Percentiles rank a stretch among this genome's conserved stretches.
phyloP scores from a whole-genome alignment of 1,140 invertebrate genomes.

The Artemia franciscana region DNA sequence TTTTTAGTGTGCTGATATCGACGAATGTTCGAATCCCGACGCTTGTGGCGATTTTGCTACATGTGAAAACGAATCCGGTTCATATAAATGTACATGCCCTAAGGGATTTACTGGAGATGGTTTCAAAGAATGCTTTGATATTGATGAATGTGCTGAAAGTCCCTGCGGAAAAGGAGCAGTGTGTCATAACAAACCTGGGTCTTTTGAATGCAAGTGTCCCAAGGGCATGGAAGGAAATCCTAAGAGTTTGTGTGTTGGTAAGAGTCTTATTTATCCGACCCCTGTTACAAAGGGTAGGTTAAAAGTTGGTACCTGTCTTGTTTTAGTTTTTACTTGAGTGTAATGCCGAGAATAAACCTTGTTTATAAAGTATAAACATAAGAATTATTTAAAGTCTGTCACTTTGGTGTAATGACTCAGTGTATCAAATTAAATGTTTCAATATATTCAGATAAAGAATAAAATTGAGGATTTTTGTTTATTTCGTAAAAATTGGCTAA shows the following conservation, averaged over 20 bases:
- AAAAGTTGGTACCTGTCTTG: too few relatives aligned
- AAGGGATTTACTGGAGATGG: constrained; percentile 48
- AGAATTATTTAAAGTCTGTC: too few relatives aligned
- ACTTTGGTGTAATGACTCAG: too few relatives aligned
- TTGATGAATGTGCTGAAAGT: constrained; percentile 38
- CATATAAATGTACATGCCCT: constrained; percentile 56
- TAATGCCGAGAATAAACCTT: too few relatives aligned
- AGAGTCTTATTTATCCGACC: constrained; percentile 9
- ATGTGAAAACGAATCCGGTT: constrained; percentile 52
- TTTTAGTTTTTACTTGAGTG: too few relatives aligned
- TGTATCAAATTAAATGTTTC: too few relatives aligned
- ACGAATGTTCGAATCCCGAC: constrained; percentile 43
- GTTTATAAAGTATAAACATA: too few relatives aligned
- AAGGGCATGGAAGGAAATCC: constrained; percentile 51
- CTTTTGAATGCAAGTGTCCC: constrained; percentile 46
- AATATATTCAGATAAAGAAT: too few relatives aligned
- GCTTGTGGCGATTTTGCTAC: constrained; percentile 51
- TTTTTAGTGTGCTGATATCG: constrained; percentile 47
- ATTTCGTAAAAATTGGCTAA: too few relatives aligned
- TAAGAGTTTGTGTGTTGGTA: constrained; percentile 39
- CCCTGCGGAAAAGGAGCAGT: constrained; percentile 45
- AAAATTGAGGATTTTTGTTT: too few relatives aligned
- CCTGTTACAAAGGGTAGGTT: too few relatives aligned
- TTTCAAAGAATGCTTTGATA: constrained; percentile 34
- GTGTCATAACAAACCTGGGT: constrained; percentile 44